Base-by-base conservation (phyloP, 2,797 vertebrate species). In the Phylloscopus collybita region DNA sequence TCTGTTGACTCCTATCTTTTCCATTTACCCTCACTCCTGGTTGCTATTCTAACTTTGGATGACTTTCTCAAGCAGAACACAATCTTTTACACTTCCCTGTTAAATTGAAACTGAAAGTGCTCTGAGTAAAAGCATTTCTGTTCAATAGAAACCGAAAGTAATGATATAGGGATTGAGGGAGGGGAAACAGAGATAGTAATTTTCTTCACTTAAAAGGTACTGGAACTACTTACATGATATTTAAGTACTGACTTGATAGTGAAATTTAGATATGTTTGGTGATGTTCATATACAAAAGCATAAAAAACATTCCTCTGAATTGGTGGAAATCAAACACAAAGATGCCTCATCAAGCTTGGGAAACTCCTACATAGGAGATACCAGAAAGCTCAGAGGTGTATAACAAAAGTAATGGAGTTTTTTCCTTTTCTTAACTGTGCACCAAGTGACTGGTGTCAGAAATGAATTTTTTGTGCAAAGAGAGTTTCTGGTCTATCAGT, bases 51-150 rank as follows among this genome's bases (percentile, higher is more conserved):
- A 51, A 73, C 25, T 96, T 74, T 29, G 17, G 38, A 66, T 90
- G 38, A 70, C 51, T 94, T 90, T 91, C 62, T 86, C 40, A 76
- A 79, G 81, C 49, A 54, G 34, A 82, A 34, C 16, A 73, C 29
- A 27, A 67, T 81, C 14, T 92, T 88, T 49, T 67, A 45, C 42
- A 53, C 73, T 53, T 92, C 29, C 74, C n/a, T 61, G 38, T 60
- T 80, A 75, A 96, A 95, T 62, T 76, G 94, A 96, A 96, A 96
- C 90, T 70, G 94, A 95, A 95, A 95, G 76, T 88, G 25, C 32
- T 80, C 42, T 25, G 16, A 40, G 30, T 69, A 27, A 80, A 91
- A 95, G 49, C 29, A 92, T 86, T 90, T 88, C 57, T 65, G 13
- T 64, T 67, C 56, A 64, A 47, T 40, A 84, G 92, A 94, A 96